Evolutionary conservation across 2,888 invertebrate species (phyloP).

Genomic region (Apotomis turbidana): DNA sequence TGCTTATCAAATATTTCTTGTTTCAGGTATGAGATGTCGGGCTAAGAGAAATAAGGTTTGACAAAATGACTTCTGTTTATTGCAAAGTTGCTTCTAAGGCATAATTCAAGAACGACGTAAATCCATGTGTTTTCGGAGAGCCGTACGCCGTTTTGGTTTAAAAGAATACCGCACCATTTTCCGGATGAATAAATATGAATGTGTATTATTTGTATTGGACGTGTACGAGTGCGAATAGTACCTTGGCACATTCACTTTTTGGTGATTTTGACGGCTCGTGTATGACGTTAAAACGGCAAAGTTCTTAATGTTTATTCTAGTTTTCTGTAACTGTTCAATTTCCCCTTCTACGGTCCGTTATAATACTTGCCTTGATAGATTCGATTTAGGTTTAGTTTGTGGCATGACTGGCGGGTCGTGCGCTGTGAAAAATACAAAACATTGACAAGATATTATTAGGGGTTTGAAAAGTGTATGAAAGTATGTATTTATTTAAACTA

Average conservation of each 20-base stretch:
- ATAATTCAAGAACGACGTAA: not conserved
- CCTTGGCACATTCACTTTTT: not conserved
- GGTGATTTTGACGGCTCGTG: constrained; percentile 3
- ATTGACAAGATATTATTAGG: too few species aligned
- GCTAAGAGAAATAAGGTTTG: constrained; percentile 32
- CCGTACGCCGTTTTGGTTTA: not conserved
- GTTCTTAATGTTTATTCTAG: not conserved
- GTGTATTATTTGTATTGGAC: constrained; percentile 12
- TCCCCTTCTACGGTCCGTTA: too few species aligned
- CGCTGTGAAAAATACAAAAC: too few species aligned
- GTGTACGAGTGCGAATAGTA: not conserved
- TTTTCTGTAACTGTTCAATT: not conserved
- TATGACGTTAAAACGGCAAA: not conserved
- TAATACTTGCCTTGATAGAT: too few species aligned
- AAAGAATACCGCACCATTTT: constrained; percentile 12
- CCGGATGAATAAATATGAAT: constrained; percentile 15
- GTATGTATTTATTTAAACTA: too few species aligned
- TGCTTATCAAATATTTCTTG: constrained; percentile 35
- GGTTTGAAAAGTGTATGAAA: too few species aligned
- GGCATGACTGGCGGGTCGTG: too few species aligned
- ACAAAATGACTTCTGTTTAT: constrained; percentile 31
- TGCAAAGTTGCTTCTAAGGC: not conserved
- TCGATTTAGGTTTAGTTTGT: not conserved
- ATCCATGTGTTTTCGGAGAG: not conserved
- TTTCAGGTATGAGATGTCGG: constrained; percentile 34